phyloP scores from a whole-genome alignment of 2,797 vertebrate species.

The Spea hammondii region DNA sequence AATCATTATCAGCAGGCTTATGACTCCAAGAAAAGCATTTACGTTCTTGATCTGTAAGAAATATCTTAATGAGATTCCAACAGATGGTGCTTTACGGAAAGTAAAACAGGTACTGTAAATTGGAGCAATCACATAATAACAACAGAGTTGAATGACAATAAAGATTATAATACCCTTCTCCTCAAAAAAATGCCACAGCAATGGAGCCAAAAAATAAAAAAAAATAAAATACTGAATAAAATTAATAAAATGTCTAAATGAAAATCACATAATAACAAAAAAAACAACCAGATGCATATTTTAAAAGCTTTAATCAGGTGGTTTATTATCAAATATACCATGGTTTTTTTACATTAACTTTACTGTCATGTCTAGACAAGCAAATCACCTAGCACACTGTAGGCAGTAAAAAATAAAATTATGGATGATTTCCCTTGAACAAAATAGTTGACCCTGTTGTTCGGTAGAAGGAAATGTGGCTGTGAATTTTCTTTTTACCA shows the following conservation, averaged over 20 bases:
- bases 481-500: neutral
- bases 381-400: conserved; percentile 36
- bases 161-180: too few relatives aligned
- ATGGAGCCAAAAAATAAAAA: too few relatives aligned
- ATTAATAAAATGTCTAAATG: too few relatives aligned
- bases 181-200: too few relatives aligned
- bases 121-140: too few relatives aligned
- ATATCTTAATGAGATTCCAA: conserved; percentile 20
- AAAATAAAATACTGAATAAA: too few relatives aligned
- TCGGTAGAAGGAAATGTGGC: neutral
- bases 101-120: conserved; percentile 12
- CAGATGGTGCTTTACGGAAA: conserved; percentile 28
- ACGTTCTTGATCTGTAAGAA: neutral
- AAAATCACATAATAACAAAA: neutral
- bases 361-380: conserved; percentile 45
- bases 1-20: too few relatives aligned
- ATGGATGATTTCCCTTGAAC: neutral
- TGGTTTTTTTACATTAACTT: conserved; percentile 39
- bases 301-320: conserved; percentile 13
- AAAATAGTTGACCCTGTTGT: conserved; percentile 17
- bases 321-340: conserved; percentile 28
- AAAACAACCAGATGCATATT: conserved; percentile 2
- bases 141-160: too few relatives aligned
- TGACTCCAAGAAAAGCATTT: conserved; percentile 1
- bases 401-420: conserved; percentile 16